Evolutionary conservation across 2,113 vertebrate species (phyloP).

Genomic region (Xiphias gladius): DNA sequence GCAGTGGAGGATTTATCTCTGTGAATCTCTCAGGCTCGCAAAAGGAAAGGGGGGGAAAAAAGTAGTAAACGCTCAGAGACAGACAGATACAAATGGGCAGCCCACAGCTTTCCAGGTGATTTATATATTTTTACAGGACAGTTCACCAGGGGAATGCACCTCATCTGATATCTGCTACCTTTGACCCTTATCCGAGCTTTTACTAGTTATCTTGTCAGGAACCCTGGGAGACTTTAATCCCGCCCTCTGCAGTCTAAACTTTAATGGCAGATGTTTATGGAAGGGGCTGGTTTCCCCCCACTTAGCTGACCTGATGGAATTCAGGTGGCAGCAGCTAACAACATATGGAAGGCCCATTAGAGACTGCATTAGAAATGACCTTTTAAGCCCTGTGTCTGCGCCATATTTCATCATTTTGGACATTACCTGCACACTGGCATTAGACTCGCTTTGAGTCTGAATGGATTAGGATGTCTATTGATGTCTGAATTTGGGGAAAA

Average conservation of each 20-base stretch:
- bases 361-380: slow-evolving; percentile 71
- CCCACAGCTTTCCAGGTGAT: slow-evolving; percentile 61
- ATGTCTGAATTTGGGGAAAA: slow-evolving; percentile 55
- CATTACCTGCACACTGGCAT: slow-evolving; percentile 47
- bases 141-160: slow-evolving; percentile 60
- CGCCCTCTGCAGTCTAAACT: slow-evolving; percentile 54
- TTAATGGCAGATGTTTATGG: slow-evolving; percentile 77
- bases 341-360: slow-evolving; percentile 71
- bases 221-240: slow-evolving; percentile 62
- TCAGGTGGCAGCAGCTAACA: slow-evolving; percentile 70
- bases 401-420: slow-evolving; percentile 67
- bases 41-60: background rate
- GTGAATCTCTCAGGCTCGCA: slow-evolving; percentile 55
- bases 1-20: slow-evolving; percentile 69
- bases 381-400: slow-evolving; percentile 58
- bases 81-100: slow-evolving; percentile 65
- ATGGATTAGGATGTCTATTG: slow-evolving; percentile 46
- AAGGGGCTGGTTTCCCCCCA: slow-evolving; percentile 42
- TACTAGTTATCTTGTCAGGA: slow-evolving; percentile 78
- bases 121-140: slow-evolving; percentile 72
- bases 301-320: slow-evolving; percentile 73
- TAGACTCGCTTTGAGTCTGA: slow-evolving; percentile 31
- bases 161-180: slow-evolving; percentile 67
- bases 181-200: slow-evolving; percentile 73
- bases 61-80: slow-evolving; percentile 24